Percentiles rank a stretch among this genome's conserved stretches.
phyloP scores from a whole-genome alignment of 35 echinoderm and acorn worm species.

The Lytechinus variegatus region DNA sequence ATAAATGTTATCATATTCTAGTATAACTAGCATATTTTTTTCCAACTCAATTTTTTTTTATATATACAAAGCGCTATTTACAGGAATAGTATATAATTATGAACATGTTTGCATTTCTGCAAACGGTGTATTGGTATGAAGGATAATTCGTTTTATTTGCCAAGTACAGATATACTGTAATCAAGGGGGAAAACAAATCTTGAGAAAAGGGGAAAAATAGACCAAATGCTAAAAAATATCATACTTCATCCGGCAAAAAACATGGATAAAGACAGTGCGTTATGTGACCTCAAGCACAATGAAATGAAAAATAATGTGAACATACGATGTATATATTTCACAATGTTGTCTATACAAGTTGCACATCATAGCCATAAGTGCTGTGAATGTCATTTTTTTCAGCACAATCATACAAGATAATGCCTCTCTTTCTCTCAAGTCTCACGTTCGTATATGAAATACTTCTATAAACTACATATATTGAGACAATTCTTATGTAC shows the following conservation, averaged over 20 bases:
- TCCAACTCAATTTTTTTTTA: not conserved
- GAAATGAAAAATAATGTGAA: not conserved
- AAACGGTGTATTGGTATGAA: not conserved
- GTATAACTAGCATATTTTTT: not conserved
- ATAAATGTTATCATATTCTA: not conserved
- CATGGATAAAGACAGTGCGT: not conserved
- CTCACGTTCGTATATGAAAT: not conserved
- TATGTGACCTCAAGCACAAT: not conserved
- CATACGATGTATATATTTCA: not conserved
- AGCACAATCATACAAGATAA: not conserved
- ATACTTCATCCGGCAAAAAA: not conserved
- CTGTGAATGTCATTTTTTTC: not conserved
- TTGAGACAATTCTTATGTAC: slow-evolving; percentile 13
- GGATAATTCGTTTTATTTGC: not conserved
- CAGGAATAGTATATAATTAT: not conserved
- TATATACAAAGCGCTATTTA: not conserved
- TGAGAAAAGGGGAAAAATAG: not conserved
- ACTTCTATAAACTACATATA: not conserved
- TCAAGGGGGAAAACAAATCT: not conserved
- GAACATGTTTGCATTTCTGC: not conserved
- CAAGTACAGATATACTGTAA: not conserved
- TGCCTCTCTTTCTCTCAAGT: not conserved
- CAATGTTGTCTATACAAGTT: not conserved
- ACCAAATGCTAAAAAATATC: not conserved
- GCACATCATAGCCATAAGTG: not conserved